Percentiles rank a stretch among this genome's conserved stretches.
phyloP scores from a whole-genome alignment of 2,797 vertebrate genomes.

The Brachyrhaphis roseni region DNA sequence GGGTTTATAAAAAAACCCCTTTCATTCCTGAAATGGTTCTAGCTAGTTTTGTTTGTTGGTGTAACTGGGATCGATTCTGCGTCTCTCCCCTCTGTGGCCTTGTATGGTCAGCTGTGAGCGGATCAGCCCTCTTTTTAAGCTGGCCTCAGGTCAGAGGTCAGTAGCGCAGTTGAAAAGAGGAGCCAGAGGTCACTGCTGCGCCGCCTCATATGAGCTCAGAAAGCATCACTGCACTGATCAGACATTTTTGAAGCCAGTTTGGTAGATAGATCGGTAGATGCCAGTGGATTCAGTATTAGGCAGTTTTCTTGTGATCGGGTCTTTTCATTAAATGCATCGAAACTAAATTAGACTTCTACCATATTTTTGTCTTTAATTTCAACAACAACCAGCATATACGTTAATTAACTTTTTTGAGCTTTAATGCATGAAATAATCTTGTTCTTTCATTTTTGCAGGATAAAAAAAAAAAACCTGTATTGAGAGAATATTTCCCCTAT shows the following conservation, averaged over 20 bases:
- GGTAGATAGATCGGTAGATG: neutral
- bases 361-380: neutral
- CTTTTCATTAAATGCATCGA: neutral
- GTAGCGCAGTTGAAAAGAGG: constrained; percentile 27
- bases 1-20: constrained; percentile 23
- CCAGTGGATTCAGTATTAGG: neutral
- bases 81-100: constrained; percentile 39
- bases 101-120: constrained; percentile 30
- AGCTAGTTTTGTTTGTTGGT: constrained; percentile 12
- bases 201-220: constrained; percentile 29
- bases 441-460: neutral
- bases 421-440: neutral
- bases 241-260: neutral
- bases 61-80: constrained; percentile 15
- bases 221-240: neutral
- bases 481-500: neutral
- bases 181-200: constrained; percentile 32
- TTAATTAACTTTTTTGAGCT: no score
- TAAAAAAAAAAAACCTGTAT: neutral
- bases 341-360: neutral
- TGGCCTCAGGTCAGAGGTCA: constrained; percentile 50
- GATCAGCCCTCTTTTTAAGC: constrained; percentile 29
- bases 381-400: neutral
- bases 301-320: neutral
- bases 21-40: constrained; percentile 1